Evolutionary conservation across 2,113 vertebrate genomes (phyloP).

Genomic region (Pseudois nayaur): DNA sequence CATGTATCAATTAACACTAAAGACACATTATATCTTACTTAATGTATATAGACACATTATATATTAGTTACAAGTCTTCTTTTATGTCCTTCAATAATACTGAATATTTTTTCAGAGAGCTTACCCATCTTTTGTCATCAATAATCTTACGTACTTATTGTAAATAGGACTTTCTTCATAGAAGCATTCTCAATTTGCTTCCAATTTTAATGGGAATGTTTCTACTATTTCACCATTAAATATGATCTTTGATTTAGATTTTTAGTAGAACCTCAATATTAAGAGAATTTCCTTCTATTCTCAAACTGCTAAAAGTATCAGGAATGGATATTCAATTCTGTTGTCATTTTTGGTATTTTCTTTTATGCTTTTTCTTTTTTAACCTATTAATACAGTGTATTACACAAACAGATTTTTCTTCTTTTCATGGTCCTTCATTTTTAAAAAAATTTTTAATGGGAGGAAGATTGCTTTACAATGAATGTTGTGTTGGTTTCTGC

Average conservation of each 20-base stretch:
- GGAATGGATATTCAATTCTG: background rate
- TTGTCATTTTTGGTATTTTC: background rate
- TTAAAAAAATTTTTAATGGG: background rate
- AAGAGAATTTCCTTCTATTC: background rate
- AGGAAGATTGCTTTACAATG: background rate
- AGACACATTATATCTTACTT: background rate
- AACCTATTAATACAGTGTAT: background rate
- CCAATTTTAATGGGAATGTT: background rate
- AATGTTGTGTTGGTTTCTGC: background rate
- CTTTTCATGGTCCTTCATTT: background rate
- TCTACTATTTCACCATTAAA: background rate
- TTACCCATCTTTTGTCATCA: background rate
- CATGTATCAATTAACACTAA: background rate
- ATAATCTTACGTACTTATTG: background rate
- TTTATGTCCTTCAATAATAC: background rate
- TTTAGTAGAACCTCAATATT: background rate
- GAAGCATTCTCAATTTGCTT: background rate
- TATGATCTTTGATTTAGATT: background rate
- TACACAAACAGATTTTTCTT: background rate
- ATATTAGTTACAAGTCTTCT: background rate
- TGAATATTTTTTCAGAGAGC: background rate
- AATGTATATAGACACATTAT: background rate
- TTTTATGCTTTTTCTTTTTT: background rate
- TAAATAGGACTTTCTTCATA: background rate
- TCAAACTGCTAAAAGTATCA: background rate